A percentile compares a stretch with the other conserved stretches of the same genome.
Evolutionary conservation across 2,797 vertebrate genomes (phyloP).

Genomic region (Argyrosomus regius): DNA sequence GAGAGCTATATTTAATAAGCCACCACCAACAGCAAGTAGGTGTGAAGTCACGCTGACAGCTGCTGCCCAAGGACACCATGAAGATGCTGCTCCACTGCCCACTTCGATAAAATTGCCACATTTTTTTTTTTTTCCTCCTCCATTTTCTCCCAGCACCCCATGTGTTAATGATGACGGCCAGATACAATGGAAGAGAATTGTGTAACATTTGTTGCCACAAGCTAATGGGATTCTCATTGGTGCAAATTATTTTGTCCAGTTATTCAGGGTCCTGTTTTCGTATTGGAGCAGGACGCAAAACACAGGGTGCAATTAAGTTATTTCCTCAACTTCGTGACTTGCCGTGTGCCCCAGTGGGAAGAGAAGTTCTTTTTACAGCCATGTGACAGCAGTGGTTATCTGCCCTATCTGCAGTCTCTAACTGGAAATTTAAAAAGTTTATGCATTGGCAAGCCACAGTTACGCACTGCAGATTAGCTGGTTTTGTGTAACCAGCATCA

Average conservation of each 20-base stretch:
- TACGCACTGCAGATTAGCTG: too few species aligned
- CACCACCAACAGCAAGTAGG: constrained; percentile 2
- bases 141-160: neutral
- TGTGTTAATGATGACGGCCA: neutral
- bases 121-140: neutral
- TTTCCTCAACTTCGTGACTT: neutral
- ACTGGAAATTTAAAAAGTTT: too few species aligned
- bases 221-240: neutral
- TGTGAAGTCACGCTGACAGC: constrained; percentile 52
- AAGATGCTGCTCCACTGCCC: constrained; percentile 12
- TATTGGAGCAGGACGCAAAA: too few species aligned
- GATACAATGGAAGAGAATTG: neutral
- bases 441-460: too few species aligned
- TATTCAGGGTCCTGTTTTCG: neutral
- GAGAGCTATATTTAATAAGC: constrained; percentile 43
- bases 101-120: neutral
- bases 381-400: too few species aligned
- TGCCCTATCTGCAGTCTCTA: too few species aligned
- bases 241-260: neutral
- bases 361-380: too few species aligned
- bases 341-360: too few species aligned
- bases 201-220: neutral
- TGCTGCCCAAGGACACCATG: neutral
- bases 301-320: neutral
- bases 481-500: too few species aligned